These are phyloP conservation scores for Torymus aiolomorphi DNA, from an alignment of 2,888 invertebrate species.

Conservation along the genomic window DNA sequence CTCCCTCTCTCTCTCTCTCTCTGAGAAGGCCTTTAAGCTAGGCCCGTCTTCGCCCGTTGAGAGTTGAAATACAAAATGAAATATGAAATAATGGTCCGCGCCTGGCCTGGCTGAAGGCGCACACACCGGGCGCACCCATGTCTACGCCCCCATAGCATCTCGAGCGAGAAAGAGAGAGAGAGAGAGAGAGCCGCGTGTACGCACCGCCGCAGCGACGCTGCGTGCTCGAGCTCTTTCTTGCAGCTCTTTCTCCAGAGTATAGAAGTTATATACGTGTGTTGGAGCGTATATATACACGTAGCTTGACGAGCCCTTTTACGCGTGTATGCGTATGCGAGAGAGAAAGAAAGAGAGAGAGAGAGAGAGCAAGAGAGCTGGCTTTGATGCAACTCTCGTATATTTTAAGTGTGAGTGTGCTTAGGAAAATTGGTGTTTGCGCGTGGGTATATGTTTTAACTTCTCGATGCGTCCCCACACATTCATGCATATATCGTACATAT, in stretches of 20 bases:
- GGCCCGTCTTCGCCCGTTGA: constrained; percentile 63
- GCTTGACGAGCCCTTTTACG: constrained; percentile 2
- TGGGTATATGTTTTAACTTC: neutral
- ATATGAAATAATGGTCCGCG: constrained; percentile 76
- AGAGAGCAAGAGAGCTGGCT: no score
- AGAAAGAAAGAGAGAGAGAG: no score
- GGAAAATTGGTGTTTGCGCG: neutral
- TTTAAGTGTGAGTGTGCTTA: constrained; percentile 1
- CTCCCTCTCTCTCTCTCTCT: constrained; percentile 19
- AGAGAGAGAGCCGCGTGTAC: no score
- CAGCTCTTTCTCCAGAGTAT: constrained; percentile 25
- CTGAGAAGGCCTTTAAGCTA: constrained; percentile 65
- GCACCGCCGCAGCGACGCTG: constrained; percentile 31
- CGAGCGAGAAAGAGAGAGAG: no score
- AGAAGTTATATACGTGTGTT: neutral
- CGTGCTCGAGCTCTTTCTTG: constrained; percentile 19
- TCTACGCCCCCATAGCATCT: constrained; percentile 74
- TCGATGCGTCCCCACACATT: neutral
- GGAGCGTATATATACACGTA: neutral
- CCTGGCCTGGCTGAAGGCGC: constrained; percentile 68
- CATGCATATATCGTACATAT: no score
- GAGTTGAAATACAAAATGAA: constrained; percentile 73
- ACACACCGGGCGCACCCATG: constrained; percentile 74
- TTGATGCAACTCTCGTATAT: neutral
- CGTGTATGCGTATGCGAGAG: neutral